phyloP scores from a whole-genome alignment of 1,140 invertebrate genomes.

The Drosophila aff. region DNA sequence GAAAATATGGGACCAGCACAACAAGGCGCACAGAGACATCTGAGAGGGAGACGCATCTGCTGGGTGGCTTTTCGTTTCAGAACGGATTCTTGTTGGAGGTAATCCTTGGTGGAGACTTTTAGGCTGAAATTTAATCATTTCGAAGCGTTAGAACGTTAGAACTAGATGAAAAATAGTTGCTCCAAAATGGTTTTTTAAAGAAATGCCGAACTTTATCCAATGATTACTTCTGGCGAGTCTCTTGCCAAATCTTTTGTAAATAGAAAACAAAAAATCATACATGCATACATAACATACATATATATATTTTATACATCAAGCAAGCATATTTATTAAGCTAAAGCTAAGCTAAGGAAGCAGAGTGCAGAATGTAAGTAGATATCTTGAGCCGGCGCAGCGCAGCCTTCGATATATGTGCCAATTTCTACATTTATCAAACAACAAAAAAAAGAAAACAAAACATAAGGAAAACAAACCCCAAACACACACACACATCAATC shows the following conservation, averaged over 20 bases:
- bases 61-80: constrained; percentile 46
- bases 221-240: neutral
- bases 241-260: constrained; percentile 26
- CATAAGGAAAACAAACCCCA: constrained; percentile 3
- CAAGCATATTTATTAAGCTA: constrained; percentile 55
- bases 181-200: neutral
- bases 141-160: neutral
- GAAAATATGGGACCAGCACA: constrained; percentile 67
- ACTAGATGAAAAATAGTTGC: neutral
- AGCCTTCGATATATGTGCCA: constrained; percentile 79
- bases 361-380: constrained; percentile 57
- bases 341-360: constrained; percentile 39
- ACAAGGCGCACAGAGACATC: constrained; percentile 25
- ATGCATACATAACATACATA: constrained; percentile 23
- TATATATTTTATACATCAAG: constrained; percentile 54
- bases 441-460: constrained; percentile 19
- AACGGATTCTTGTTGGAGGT: neutral
- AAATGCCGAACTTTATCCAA: neutral
- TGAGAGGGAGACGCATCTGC: constrained; percentile 23
- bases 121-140: neutral
- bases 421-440: constrained; percentile 69
- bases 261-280: constrained; percentile 39
- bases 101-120: neutral
- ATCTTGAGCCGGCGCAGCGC: constrained; percentile 71
- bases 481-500: constrained; percentile 42